These are phyloP conservation scores for Microplitis demolitor DNA, from an alignment of 1,140 invertebrate genomes.

Conservation along the genomic window DNA sequence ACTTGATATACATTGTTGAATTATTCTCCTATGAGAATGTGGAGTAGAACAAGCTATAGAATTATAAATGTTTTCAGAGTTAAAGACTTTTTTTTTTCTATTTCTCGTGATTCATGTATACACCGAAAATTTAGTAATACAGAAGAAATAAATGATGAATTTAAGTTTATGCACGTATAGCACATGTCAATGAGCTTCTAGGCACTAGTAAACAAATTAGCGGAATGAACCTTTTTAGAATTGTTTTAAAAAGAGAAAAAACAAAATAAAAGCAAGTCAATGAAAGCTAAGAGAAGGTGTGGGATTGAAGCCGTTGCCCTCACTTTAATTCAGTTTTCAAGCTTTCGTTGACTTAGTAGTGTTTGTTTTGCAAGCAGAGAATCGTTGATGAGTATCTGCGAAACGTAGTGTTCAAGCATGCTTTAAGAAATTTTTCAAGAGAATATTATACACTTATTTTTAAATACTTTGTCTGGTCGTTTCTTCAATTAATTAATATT, in stretches of 20 bases:
- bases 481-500: no score
- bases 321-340: constrained; percentile 4
- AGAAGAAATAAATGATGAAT: no score
- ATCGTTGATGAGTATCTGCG: constrained; percentile 35
- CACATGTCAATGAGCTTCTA: not conserved
- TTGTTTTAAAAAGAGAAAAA: not conserved
- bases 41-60: no score
- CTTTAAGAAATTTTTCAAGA: not conserved
- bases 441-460: not conserved
- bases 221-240: not conserved
- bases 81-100: no score
- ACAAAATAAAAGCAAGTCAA: not conserved
- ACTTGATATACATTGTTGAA: no score
- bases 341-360: constrained; percentile 31
- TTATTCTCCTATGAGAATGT: no score
- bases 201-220: not conserved
- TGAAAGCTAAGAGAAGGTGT: not conserved
- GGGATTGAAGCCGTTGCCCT: not conserved
- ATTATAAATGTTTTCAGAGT: no score
- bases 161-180: constrained; percentile 3
- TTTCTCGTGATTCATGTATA: no score
- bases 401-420: not conserved
- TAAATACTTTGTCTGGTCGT: not conserved
- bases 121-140: no score
- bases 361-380: constrained; percentile 44